phyloP scores from a whole-genome alignment of 1,140 invertebrate genomes.

The Trichomalopsis sarcophagae region DNA sequence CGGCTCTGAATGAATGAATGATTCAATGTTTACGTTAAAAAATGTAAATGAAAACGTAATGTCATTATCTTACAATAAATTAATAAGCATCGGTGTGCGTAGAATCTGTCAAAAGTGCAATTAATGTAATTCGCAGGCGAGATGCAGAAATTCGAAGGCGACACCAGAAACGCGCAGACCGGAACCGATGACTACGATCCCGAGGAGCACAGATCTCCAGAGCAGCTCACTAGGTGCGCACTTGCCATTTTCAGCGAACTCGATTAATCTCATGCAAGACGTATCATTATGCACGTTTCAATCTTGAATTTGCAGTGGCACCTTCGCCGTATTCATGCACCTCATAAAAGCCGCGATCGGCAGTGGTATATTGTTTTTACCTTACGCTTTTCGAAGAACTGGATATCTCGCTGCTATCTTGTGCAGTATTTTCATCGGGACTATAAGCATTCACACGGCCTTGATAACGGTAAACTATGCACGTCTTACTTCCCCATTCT shows the following conservation, averaged over 20 bases:
- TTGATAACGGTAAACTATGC: constrained; percentile 69
- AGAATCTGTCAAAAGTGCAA: background rate
- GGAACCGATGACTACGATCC: constrained; percentile 59
- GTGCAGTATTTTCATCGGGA: constrained; percentile 70
- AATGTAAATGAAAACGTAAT: too few species aligned
- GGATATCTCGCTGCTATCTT: constrained; percentile 75
- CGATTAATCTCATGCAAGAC: too few species aligned
- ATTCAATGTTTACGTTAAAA: too few species aligned
- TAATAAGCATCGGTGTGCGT: too few species aligned
- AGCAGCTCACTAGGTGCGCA: constrained; percentile 58
- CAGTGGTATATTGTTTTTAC: constrained; percentile 79
- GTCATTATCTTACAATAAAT: too few species aligned
- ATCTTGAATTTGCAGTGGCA: constrained; percentile 56
- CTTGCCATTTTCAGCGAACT: background rate
- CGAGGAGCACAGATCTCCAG: constrained; percentile 52
- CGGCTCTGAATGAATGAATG: too few species aligned
- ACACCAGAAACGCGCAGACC: too few species aligned
- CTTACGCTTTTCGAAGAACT: constrained; percentile 77
- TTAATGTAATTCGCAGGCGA: background rate
- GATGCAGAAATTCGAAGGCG: too few species aligned
- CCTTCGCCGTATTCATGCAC: constrained; percentile 73
- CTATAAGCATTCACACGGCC: constrained; percentile 74
- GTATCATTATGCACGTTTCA: too few species aligned
- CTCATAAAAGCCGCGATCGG: constrained; percentile 77
- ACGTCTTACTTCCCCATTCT: too few species aligned